Percentiles rank a stretch among this genome's conserved stretches.
Conservation (phyloP, 2,888 invertebrate genomes). For the Megamerina dolium region DNA sequence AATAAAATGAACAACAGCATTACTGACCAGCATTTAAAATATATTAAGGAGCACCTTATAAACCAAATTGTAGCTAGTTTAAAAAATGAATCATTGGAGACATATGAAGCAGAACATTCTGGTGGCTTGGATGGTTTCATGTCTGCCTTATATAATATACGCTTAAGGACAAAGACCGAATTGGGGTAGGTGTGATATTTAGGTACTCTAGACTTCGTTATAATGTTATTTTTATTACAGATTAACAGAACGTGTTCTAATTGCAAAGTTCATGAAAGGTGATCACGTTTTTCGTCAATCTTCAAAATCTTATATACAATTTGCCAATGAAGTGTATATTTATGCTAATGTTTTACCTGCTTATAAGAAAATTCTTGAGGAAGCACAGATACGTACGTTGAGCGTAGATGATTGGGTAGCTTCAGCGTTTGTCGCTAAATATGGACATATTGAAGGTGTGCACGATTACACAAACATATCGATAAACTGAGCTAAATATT, state of each 20-base stretch:
- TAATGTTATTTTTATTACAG: constrained; percentile 11
- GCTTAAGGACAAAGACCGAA: constrained; percentile 24
- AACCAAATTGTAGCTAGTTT: constrained; percentile 34
- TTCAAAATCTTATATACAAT: constrained; percentile 40
- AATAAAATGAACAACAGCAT: too few relatives aligned
- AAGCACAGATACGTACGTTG: constrained; percentile 11
- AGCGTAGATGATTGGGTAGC: constrained; percentile 33
- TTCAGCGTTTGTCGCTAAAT: constrained; percentile 33
- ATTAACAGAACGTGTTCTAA: constrained; percentile 23
- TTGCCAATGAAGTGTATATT: constrained; percentile 42
- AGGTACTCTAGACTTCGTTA: not conserved
- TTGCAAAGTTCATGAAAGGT: constrained; percentile 47
- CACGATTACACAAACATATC: not conserved
- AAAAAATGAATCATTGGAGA: constrained; percentile 24
- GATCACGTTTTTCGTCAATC: constrained; percentile 34
- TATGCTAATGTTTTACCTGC: constrained; percentile 40
- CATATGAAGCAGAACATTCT: constrained; percentile 28
- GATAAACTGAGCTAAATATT: not conserved
- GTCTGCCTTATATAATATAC: constrained; percentile 39
- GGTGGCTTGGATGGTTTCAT: constrained; percentile 45
- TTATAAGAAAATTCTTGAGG: constrained; percentile 32
- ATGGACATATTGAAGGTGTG: constrained; percentile 37
- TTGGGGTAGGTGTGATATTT: constrained; percentile 19
- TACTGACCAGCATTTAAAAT: constrained; percentile 35
- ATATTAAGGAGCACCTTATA: constrained; percentile 34